phyloP scores from a whole-genome alignment of 37 sponge, comb jelly and placozoan genomes.

The Hexactinellida sp. region DNA sequence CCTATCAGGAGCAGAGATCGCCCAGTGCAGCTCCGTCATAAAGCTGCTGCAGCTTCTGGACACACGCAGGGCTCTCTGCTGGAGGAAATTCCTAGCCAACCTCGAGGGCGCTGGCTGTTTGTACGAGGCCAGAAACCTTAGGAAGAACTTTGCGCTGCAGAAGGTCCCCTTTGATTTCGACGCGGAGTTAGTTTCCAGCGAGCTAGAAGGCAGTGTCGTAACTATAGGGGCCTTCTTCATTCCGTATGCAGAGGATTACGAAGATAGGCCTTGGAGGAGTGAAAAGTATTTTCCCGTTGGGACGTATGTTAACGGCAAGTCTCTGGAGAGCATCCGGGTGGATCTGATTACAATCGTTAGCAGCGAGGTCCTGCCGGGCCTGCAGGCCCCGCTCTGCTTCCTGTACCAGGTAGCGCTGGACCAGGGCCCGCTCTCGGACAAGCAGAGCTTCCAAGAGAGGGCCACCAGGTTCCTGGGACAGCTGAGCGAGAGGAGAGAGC shows the following conservation, averaged over 20 bases:
- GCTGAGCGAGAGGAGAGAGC: neutral
- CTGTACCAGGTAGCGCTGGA: neutral
- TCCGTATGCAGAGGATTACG: neutral
- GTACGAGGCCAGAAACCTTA: neutral
- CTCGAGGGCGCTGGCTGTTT: neutral
- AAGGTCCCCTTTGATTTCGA: neutral
- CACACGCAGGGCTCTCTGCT: neutral
- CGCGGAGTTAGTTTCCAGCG: neutral
- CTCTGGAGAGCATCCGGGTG: neutral
- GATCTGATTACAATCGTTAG: neutral
- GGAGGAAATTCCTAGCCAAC: neutral
- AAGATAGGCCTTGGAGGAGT: neutral
- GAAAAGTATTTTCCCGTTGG: neutral
- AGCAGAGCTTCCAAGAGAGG: too few relatives aligned
- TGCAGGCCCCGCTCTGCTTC: neutral
- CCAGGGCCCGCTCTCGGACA: neutral
- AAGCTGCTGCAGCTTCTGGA: neutral
- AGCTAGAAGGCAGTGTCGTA: neutral
- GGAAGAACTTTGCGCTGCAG: neutral
- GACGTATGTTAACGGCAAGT: neutral
- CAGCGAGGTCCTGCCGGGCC: neutral
- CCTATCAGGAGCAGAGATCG: neutral
- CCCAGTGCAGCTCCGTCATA: neutral
- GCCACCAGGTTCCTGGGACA: neutral
- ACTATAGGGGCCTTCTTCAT: neutral